Conservation (phyloP, 2,113 vertebrate species). For the Hypanus sabinus region DNA sequence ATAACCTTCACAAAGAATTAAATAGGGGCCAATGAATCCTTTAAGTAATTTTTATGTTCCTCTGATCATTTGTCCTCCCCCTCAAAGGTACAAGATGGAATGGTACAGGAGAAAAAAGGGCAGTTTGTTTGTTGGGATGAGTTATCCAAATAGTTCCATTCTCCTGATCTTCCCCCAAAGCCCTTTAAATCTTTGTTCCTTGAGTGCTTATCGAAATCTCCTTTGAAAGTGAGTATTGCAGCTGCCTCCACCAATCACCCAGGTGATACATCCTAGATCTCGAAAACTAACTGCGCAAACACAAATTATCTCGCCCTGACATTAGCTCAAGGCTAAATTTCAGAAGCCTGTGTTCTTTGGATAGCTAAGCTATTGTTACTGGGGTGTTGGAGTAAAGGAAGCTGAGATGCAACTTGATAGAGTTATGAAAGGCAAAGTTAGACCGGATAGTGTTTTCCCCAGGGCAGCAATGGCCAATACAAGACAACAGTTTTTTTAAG, state of each 20-base stretch:
- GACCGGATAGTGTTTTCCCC: too few relatives aligned
- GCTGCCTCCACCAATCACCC: background rate
- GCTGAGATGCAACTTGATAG: too few relatives aligned
- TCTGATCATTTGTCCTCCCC: background rate
- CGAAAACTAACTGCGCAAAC: too few relatives aligned
- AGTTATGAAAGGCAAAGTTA: too few relatives aligned
- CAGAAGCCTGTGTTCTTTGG: too few relatives aligned
- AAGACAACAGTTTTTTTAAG: too few relatives aligned
- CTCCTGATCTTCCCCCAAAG: background rate
- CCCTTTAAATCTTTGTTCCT: background rate
- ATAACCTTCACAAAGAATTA: background rate
- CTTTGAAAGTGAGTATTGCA: background rate
- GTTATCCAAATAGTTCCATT: background rate
- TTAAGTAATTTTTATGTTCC: background rate
- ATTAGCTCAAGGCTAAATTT: too few relatives aligned
- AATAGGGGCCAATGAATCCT: too few relatives aligned
- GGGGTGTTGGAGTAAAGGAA: too few relatives aligned
- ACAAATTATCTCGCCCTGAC: too few relatives aligned
- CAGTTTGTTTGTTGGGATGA: background rate
- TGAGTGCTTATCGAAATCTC: background rate
- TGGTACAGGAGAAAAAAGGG: background rate
- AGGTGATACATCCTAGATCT: background rate
- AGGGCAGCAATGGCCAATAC: too few relatives aligned
- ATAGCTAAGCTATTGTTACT: too few relatives aligned
- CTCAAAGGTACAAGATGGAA: background rate